Evolutionary conservation across 2,113 vertebrate species (phyloP).

Genomic region (Orthonyx spaldingii): DNA sequence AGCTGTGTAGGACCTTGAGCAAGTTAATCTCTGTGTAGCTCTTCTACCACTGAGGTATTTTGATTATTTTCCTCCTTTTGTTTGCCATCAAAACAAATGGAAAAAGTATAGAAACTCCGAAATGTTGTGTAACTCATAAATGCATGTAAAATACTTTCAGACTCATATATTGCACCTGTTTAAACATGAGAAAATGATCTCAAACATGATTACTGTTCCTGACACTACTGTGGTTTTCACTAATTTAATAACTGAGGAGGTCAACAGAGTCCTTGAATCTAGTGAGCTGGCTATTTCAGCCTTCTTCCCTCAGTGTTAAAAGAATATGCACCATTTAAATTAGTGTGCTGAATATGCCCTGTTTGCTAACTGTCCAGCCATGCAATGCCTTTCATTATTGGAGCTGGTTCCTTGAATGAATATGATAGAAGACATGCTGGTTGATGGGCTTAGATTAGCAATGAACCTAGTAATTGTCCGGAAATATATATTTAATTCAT

Average conservation of each 20-base stretch:
- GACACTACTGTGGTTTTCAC: background rate
- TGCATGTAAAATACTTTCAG: background rate
- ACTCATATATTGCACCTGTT: background rate
- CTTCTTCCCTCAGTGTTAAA: background rate
- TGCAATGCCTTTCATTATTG: constrained; percentile 39
- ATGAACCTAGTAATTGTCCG: constrained; percentile 60
- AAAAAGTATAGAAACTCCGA: background rate
- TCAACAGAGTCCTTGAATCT: background rate
- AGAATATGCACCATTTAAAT: background rate
- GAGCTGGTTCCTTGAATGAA: constrained; percentile 1
- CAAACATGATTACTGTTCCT: background rate
- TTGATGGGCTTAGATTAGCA: constrained; percentile 63
- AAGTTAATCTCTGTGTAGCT: background rate
- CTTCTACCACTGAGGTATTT: background rate
- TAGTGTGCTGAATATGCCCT: background rate
- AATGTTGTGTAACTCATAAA: background rate
- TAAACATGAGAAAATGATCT: background rate
- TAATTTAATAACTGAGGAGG: background rate
- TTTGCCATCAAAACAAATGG: background rate
- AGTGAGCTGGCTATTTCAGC: background rate
- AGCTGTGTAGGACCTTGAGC: background rate
- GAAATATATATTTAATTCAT: constrained; percentile 70
- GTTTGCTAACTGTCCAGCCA: constrained; percentile 44
- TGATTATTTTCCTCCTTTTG: background rate
- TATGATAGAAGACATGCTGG: constrained; percentile 35